phyloP scores from a whole-genome alignment of 2,113 vertebrate species.

The Pholis gunnellus region DNA sequence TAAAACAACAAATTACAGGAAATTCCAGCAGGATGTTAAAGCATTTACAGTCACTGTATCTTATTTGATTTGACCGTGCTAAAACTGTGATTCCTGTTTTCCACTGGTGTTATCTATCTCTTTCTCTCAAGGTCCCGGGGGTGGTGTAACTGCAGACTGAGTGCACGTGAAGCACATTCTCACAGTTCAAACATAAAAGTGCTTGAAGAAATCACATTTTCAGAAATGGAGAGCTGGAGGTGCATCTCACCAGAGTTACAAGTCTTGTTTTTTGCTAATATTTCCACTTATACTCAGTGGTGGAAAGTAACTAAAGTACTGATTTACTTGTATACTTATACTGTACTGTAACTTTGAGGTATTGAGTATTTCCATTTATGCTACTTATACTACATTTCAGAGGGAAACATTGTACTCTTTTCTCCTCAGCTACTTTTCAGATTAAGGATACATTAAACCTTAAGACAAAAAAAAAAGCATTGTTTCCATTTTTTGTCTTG shows the following conservation, averaged over 20 bases:
- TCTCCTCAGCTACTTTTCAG: neutral
- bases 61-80: slow-evolving; percentile 61
- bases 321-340: neutral
- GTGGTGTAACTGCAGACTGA: slow-evolving; percentile 43
- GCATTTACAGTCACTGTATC: slow-evolving; percentile 15
- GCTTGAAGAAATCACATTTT: slow-evolving; percentile 64
- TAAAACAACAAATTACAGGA: slow-evolving; percentile 5
- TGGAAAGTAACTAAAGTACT: neutral
- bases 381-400: neutral
- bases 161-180: slow-evolving; percentile 47
- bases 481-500: neutral
- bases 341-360: neutral
- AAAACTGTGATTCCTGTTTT: slow-evolving; percentile 52
- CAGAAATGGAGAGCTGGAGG: slow-evolving; percentile 6
- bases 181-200: slow-evolving; percentile 31
- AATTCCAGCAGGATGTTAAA: slow-evolving; percentile 22
- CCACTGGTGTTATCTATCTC: slow-evolving; percentile 26
- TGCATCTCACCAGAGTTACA: neutral
- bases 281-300: too few relatives aligned
- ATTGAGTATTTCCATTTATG: neutral
- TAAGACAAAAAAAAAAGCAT: neutral
- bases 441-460: neutral
- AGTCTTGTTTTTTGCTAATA: neutral
- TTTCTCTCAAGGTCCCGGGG: slow-evolving; percentile 37
- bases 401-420: neutral